Conservation (phyloP, 2,797 vertebrate genomes). For the Pseudomugil tenellus region DNA sequence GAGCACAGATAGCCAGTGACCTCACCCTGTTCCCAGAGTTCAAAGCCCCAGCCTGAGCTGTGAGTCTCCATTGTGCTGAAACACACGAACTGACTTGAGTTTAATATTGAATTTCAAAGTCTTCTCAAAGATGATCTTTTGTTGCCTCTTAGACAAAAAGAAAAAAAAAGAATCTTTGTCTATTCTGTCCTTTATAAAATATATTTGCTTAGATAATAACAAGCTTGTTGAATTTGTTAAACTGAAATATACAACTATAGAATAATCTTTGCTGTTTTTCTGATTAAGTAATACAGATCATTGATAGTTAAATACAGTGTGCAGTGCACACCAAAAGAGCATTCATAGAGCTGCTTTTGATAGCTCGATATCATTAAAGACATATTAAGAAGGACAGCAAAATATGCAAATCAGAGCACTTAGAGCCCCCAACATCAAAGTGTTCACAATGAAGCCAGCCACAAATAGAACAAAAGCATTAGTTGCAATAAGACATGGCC, state of each 20-base stretch:
- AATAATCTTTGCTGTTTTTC: conserved; percentile 35
- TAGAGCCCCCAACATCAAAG: conserved; percentile 84
- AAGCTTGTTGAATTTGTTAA: conserved; percentile 29
- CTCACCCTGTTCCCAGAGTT: conserved; percentile 73
- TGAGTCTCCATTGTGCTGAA: conserved; percentile 65
- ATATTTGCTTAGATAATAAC: conserved; percentile 24
- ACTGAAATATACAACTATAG: conserved; percentile 14
- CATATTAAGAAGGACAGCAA: conserved; percentile 67
- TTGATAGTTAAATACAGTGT: conserved; percentile 44
- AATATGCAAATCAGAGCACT: conserved; percentile 83
- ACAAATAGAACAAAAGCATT: conserved; percentile 87
- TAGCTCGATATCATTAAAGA: conserved; percentile 77
- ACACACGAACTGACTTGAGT: conserved; percentile 58
- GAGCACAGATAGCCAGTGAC: conserved; percentile 73
- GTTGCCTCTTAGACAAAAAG: conserved; percentile 17
- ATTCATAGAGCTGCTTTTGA: conserved; percentile 65
- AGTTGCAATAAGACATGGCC: conserved; percentile 84
- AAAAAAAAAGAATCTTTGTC: not conserved
- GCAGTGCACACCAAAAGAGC: conserved; percentile 34
- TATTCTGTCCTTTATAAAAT: conserved; percentile 21
- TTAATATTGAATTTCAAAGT: conserved; percentile 68
- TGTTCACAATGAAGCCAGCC: conserved; percentile 78
- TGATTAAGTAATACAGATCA: conserved; percentile 19
- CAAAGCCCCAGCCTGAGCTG: conserved; percentile 71
- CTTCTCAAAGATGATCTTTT: conserved; percentile 29